These are phyloP conservation scores for Threskiornis aethiopicus DNA, from an alignment of 2,797 vertebrate species.

Conservation along the genomic window DNA sequence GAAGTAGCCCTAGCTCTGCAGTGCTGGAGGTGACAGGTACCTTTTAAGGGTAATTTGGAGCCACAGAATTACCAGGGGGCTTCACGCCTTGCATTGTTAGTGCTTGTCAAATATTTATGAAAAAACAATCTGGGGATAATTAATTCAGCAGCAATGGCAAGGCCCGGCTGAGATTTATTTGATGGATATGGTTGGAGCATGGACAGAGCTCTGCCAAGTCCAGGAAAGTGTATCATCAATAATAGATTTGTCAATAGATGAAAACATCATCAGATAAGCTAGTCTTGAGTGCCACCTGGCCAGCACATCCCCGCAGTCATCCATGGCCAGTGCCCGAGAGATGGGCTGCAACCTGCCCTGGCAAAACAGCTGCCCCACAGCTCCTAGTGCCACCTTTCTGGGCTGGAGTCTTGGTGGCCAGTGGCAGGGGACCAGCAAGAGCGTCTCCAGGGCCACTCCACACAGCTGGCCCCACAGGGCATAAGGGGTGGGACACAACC, in stretches of 20 bases:
- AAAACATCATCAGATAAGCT: slow-evolving; percentile 39
- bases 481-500: neutral
- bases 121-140: slow-evolving; percentile 57
- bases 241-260: slow-evolving; percentile 50
- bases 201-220: slow-evolving; percentile 23
- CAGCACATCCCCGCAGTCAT: neutral
- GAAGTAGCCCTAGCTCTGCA: neutral
- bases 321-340: neutral
- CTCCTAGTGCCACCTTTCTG: neutral
- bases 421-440: neutral
- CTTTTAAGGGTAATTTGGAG: neutral
- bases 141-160: slow-evolving; percentile 40
- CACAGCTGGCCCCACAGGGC: neutral
- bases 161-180: slow-evolving; percentile 6
- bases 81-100: slow-evolving; percentile 37
- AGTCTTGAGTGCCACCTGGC: slow-evolving; percentile 43
- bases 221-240: slow-evolving; percentile 36
- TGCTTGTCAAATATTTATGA: slow-evolving; percentile 62
- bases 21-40: neutral
- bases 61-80: neutral
- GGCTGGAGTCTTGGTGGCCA: neutral
- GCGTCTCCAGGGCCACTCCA: neutral
- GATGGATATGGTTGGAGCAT: neutral
- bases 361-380: neutral
- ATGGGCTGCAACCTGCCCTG: neutral